Base-by-base conservation (phyloP, 2,888 invertebrate genomes). In the Drosophila acutilabella region DNA sequence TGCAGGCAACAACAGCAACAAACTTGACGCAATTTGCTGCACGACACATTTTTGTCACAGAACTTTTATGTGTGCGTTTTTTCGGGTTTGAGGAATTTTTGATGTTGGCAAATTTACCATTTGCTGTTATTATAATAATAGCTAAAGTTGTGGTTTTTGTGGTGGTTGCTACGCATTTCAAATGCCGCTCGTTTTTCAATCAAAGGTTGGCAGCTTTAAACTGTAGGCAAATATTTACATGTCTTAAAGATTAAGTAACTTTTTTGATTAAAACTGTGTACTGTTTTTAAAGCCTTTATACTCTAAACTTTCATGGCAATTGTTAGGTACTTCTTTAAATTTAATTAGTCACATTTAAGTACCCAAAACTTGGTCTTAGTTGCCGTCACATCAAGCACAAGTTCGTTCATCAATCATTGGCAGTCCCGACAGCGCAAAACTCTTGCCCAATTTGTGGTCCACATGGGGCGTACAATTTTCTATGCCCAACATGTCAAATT, bases 101-200 rank as follows among this genome's bases (percentile, higher is more conserved):
- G 57, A 48, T 82, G 67, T 87, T 87, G 81, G 61, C 67, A 54
- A 56, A 64, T 64, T 64, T 38, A 45, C 8, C 23, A 44, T 26
- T 33, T 18, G n/a, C 6, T 44, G 47, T 30, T 53, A 45, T 56
- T 73, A 36, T 33, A 67, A 58, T 54, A 36, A 44, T 47, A 42
- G 44, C 11, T 45, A 14, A 16, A 14, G 16, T 7, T 36, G 38
- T 40, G 54, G 38, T 41, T 38, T 36, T 20, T 38, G n/a, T 41
- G 51, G 50, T 42, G 33, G 51, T 16, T 47, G 61, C 54, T 62
- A 85, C 76, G 80, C 70, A 71, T 77, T 74, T 88, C 62, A 68
- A 72, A 73, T 36, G 56, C 69, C 58, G 76, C 81, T 62, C 70
- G 62, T 70, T 78, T 77, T 71, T 83, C 87, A 80, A 88, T 82